Evolutionary conservation across 1,140 invertebrate genomes (phyloP).

Genomic region (Lutraria rhynchaena): DNA sequence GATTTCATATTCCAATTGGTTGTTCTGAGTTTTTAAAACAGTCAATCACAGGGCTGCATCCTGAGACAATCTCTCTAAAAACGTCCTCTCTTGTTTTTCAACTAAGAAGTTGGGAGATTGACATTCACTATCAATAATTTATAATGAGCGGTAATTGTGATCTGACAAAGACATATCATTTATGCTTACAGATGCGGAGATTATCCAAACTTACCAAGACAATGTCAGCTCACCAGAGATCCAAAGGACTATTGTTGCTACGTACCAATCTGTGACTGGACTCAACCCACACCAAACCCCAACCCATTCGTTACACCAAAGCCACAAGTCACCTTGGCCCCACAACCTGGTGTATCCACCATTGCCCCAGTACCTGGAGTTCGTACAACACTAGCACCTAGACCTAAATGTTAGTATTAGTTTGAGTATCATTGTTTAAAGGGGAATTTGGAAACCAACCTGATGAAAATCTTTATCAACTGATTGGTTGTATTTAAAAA

Average conservation of each 20-base stretch:
- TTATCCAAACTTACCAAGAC: conserved; percentile 64
- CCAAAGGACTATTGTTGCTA: conserved; percentile 73
- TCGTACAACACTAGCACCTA: conserved; percentile 1
- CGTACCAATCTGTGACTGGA: conserved; percentile 68
- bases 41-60: no score
- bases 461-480: no score
- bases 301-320: conserved; percentile 30
- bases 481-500: no score
- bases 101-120: background rate
- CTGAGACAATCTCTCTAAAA: no score
- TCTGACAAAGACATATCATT: no score
- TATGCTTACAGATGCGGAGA: conserved; percentile 67
- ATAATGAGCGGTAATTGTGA: no score
- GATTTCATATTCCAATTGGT: no score
- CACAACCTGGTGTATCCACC: conserved; percentile 36
- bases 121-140: background rate
- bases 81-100: no score
- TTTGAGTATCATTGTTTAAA: no score
- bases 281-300: conserved; percentile 61
- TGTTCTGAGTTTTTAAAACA: no score
- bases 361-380: conserved; percentile 5
- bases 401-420: conserved; percentile 24
- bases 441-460: no score
- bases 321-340: conserved; percentile 22
- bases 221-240: conserved; percentile 67